phyloP scores from a whole-genome alignment of 35 echinoderm and acorn worm genomes.

The Amphiura filiformis region DNA sequence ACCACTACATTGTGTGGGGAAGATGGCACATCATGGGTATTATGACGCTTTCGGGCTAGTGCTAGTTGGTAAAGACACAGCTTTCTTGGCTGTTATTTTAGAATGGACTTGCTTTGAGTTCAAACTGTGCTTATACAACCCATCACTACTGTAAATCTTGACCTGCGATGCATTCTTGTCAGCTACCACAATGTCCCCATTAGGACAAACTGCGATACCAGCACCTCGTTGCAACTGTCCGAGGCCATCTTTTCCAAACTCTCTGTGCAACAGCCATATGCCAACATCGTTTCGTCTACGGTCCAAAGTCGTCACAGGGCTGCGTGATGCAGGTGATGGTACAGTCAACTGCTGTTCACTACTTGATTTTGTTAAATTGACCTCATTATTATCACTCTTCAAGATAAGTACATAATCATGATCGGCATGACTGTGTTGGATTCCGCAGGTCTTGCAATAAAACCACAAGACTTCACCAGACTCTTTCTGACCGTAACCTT shows the following conservation, averaged over 20 bases:
- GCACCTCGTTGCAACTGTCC: not conserved
- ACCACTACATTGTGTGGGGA: not conserved
- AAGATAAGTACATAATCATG: not conserved
- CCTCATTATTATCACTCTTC: not conserved
- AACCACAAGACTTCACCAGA: not conserved
- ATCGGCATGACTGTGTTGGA: not conserved
- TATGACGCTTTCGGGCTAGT: not conserved
- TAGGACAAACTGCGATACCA: not conserved
- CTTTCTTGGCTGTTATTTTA: not conserved
- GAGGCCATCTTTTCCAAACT: not conserved
- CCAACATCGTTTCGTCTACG: not conserved
- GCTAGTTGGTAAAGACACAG: not conserved
- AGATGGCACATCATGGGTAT: not conserved
- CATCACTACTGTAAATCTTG: not conserved
- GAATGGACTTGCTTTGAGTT: not conserved
- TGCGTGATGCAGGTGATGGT: not conserved
- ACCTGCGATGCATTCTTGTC: conserved; percentile 3
- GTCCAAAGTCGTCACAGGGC: not conserved
- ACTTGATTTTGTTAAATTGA: not conserved
- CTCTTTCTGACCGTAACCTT: not conserved
- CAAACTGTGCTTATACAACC: not conserved
- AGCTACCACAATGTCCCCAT: not conserved
- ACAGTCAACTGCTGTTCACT: not conserved
- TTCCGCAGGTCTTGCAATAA: not conserved
- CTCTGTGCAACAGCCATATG: not conserved